Evolutionary conservation across 2,888 invertebrate genomes (phyloP).

Genomic region (Ophion ellenae): DNA sequence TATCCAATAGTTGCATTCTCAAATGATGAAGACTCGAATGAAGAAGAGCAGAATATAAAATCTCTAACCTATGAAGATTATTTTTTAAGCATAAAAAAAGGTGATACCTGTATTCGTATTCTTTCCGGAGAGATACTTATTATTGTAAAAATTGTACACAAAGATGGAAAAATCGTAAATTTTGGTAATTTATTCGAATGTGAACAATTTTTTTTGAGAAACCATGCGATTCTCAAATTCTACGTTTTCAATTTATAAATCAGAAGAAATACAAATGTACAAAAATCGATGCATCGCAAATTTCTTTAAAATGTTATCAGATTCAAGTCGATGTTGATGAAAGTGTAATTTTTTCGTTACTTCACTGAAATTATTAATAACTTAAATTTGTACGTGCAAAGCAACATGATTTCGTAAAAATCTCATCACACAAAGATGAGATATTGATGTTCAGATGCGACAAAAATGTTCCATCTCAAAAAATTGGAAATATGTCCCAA

Average conservation of each 20-base stretch:
- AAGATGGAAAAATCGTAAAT: not conserved
- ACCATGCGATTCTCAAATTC: not conserved
- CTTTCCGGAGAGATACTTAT: not conserved
- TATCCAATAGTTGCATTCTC: not conserved
- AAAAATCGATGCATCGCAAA: constrained; percentile 1
- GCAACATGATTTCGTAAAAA: no score
- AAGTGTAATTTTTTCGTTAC: not conserved
- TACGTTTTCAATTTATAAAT: not conserved
- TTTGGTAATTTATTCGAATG: not conserved
- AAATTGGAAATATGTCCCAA: no score
- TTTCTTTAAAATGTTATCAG: not conserved
- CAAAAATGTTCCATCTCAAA: no score
- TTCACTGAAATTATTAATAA: not conserved
- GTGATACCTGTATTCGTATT: not conserved
- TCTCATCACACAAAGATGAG: no score
- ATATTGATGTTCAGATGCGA: no score
- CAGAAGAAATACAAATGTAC: not conserved
- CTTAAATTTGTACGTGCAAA: not conserved
- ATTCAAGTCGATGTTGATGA: not conserved
- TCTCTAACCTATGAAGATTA: not conserved
- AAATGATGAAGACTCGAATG: not conserved
- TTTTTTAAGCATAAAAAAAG: not conserved
- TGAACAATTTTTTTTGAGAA: constrained; percentile 6
- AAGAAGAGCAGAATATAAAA: not conserved
- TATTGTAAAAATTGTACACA: not conserved